phyloP scores from a whole-genome alignment of 2,797 vertebrate species.

The Chaetodon trifasciatus region DNA sequence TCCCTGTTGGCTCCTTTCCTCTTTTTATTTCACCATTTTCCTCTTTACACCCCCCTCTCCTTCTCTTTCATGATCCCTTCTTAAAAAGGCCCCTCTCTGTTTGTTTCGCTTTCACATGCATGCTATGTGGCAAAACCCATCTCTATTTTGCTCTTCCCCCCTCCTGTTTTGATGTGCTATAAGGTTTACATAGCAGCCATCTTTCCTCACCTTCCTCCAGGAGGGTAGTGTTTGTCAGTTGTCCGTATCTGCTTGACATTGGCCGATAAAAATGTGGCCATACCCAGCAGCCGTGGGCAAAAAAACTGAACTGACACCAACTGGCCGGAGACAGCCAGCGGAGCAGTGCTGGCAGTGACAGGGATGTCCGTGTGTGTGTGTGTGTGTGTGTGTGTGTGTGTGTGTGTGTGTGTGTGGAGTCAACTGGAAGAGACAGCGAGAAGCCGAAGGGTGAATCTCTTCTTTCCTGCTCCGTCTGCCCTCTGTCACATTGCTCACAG shows the following conservation, averaged over 20 bases:
- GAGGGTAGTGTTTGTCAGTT: slow-evolving; percentile 32
- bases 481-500: slow-evolving; percentile 62
- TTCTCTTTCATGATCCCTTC: slow-evolving; percentile 8
- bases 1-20: slow-evolving; percentile 28
- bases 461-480: slow-evolving; percentile 59
- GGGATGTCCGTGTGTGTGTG: slow-evolving; percentile 22
- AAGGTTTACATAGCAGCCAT: slow-evolving; percentile 21
- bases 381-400: slow-evolving; percentile 35
- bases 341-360: slow-evolving; percentile 60
- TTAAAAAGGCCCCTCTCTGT: not conserved
- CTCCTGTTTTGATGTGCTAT: slow-evolving; percentile 25
- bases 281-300: slow-evolving; percentile 38
- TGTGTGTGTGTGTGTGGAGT: slow-evolving; percentile 41
- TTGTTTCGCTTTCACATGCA: not conserved
- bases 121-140: not conserved
- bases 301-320: slow-evolving; percentile 54
- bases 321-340: slow-evolving; percentile 58
- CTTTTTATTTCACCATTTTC: slow-evolving; percentile 32
- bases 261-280: slow-evolving; percentile 49
- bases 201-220: slow-evolving; percentile 33
- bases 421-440: slow-evolving; percentile 68
- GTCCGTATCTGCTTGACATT: slow-evolving; percentile 54
- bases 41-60: not conserved
- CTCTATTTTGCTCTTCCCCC: not conserved
- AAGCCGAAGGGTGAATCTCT: slow-evolving; percentile 63